These are phyloP conservation scores for Enteromius unitaeniatus DNA, from an alignment of 2,797 vertebrate genomes.

Conservation along the genomic window DNA sequence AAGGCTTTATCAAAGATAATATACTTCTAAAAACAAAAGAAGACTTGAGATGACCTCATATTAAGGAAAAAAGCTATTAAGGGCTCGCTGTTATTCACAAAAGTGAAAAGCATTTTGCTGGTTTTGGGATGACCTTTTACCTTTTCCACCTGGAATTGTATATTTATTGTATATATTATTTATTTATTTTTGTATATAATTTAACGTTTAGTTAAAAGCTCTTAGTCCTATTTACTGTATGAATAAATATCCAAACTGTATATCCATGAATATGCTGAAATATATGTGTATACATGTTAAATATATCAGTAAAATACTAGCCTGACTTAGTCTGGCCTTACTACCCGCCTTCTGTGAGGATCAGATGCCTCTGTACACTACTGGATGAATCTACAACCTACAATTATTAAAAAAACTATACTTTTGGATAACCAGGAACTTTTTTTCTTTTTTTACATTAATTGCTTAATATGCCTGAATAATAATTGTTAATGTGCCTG, in stretches of 20 bases:
- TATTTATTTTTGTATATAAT: neutral
- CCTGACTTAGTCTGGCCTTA: too few relatives aligned
- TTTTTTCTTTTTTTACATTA: too few relatives aligned
- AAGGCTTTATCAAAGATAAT: slow-evolving; percentile 12
- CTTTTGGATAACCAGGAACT: neutral
- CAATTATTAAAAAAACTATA: too few relatives aligned
- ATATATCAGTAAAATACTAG: neutral
- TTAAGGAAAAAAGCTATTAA: neutral
- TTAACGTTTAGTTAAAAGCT: neutral
- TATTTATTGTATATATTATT: neutral
- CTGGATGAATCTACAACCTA: too few relatives aligned
- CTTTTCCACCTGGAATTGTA: too few relatives aligned
- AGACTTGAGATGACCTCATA: neutral
- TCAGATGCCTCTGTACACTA: too few relatives aligned
- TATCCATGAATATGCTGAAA: neutral
- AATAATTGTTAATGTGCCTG: neutral
- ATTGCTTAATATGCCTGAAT: too few relatives aligned
- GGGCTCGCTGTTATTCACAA: neutral
- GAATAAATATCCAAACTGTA: too few relatives aligned
- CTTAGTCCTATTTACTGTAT: too few relatives aligned
- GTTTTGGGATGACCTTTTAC: neutral
- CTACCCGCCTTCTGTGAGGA: too few relatives aligned
- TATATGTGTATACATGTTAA: neutral
- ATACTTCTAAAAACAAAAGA: neutral
- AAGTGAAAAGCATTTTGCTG: neutral